phyloP scores from a whole-genome alignment of 2,888 invertebrate species.

The Ormyrus labotus region DNA sequence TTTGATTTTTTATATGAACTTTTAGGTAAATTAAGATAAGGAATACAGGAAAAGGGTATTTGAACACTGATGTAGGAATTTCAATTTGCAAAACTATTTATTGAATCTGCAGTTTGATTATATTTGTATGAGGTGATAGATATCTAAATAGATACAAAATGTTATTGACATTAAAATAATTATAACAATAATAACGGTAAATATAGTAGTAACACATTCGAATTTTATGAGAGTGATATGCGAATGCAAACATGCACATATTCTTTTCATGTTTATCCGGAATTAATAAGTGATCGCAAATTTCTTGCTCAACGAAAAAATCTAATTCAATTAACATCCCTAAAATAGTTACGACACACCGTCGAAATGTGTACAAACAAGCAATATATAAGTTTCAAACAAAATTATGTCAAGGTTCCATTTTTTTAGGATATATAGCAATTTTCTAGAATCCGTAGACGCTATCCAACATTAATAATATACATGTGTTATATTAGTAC shows the following conservation, averaged over 20 bases:
- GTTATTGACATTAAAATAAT: slow-evolving; percentile 57
- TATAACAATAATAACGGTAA: slow-evolving; percentile 56
- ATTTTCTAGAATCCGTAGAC: slow-evolving; percentile 48
- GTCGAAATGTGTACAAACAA: slow-evolving; percentile 42
- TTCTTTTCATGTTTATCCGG: slow-evolving; percentile 6
- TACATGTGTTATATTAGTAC: slow-evolving; percentile 55
- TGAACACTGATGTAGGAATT: slow-evolving; percentile 35
- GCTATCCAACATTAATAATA: slow-evolving; percentile 56
- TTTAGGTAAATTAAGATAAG: not conserved
- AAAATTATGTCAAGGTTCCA: slow-evolving; percentile 34
- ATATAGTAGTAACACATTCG: slow-evolving; percentile 54
- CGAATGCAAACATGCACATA: slow-evolving; percentile 47
- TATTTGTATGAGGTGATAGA: slow-evolving; percentile 57
- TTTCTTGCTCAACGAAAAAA: slow-evolving; percentile 40
- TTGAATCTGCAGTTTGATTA: slow-evolving; percentile 60
- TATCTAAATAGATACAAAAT: slow-evolving; percentile 60
- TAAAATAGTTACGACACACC: slow-evolving; percentile 33
- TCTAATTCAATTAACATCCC: slow-evolving; percentile 48
- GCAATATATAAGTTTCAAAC: slow-evolving; percentile 36
- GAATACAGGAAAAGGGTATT: not conserved
- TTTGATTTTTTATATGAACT: not conserved
- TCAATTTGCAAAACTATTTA: slow-evolving; percentile 68
- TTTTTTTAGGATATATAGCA: slow-evolving; percentile 38
- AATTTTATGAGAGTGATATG: slow-evolving; percentile 56
- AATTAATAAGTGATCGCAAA: slow-evolving; percentile 45